Conservation (phyloP, 2,888 invertebrate species). For the Leptarthrus brevirostris region DNA sequence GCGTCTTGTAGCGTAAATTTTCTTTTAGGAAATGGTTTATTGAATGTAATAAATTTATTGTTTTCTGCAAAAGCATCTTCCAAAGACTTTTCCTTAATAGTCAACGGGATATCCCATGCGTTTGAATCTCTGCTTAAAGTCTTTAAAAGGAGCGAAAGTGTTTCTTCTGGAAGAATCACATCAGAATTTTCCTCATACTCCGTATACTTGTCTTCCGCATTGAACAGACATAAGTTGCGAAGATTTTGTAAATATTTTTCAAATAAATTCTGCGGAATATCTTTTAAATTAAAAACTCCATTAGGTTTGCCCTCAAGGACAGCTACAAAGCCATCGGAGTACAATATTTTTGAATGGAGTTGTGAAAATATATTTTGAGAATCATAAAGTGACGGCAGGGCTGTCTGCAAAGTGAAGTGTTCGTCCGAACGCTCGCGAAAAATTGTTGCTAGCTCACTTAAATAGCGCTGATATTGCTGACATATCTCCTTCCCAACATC, state of each 20-base stretch:
- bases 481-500: neutral
- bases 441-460: neutral
- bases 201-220: neutral
- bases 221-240: neutral
- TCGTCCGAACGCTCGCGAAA: neutral
- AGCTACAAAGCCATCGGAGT: neutral
- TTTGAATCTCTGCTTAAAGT: neutral
- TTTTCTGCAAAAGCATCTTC: neutral
- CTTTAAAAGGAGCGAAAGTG: neutral
- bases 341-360: neutral
- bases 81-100: neutral
- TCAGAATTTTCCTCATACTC: neutral
- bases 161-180: conserved; percentile 6
- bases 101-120: conserved; percentile 14
- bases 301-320: neutral
- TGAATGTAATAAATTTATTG: neutral
- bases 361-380: neutral
- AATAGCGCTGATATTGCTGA: neutral
- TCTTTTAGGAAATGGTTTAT: neutral
- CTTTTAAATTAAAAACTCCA: neutral
- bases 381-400: neutral
- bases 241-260: neutral
- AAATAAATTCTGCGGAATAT: neutral
- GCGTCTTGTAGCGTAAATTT: neutral
- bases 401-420: conserved; percentile 4